These are phyloP conservation scores for Cephus runcator DNA, from an alignment of 2,888 invertebrate species.

Conservation along the genomic window DNA sequence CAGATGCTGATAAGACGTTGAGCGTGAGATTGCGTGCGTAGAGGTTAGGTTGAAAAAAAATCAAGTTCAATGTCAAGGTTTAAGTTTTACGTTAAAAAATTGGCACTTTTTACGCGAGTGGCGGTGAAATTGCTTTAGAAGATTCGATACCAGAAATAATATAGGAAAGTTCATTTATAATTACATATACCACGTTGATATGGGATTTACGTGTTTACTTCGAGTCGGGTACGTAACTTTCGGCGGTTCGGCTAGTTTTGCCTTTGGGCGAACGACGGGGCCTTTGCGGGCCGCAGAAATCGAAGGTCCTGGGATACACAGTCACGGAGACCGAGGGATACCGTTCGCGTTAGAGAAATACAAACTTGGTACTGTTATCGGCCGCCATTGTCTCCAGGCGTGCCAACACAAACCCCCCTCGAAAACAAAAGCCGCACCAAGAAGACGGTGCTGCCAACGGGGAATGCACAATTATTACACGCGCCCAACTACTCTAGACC, in stretches of 20 bases:
- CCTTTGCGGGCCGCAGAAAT: neutral
- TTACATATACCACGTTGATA: no score
- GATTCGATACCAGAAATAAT: neutral
- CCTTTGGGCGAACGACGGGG: no score
- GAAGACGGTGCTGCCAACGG: slow-evolving; percentile 35
- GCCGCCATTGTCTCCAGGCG: slow-evolving; percentile 33
- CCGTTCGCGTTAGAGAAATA: slow-evolving; percentile 15
- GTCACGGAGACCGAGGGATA: neutral
- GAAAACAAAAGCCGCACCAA: slow-evolving; percentile 42
- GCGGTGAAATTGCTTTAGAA: no score
- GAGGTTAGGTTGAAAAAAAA: neutral
- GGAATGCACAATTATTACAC: slow-evolving; percentile 48
- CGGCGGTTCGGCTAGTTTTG: neutral
- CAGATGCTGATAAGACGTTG: slow-evolving; percentile 43
- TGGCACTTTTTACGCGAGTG: no score
- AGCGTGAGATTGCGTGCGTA: neutral
- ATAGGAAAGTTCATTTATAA: no score
- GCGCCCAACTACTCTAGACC: slow-evolving; percentile 18
- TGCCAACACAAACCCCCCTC: slow-evolving; percentile 31
- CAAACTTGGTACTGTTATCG: slow-evolving; percentile 28
- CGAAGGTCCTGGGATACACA: neutral
- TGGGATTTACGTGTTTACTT: neutral
- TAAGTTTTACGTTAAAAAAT: neutral
- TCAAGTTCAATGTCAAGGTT: neutral
- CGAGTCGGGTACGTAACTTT: accelerated